Evolutionary conservation across 2,113 vertebrate genomes (phyloP).

Genomic region (Hypocryptadius cinnamomeus): DNA sequence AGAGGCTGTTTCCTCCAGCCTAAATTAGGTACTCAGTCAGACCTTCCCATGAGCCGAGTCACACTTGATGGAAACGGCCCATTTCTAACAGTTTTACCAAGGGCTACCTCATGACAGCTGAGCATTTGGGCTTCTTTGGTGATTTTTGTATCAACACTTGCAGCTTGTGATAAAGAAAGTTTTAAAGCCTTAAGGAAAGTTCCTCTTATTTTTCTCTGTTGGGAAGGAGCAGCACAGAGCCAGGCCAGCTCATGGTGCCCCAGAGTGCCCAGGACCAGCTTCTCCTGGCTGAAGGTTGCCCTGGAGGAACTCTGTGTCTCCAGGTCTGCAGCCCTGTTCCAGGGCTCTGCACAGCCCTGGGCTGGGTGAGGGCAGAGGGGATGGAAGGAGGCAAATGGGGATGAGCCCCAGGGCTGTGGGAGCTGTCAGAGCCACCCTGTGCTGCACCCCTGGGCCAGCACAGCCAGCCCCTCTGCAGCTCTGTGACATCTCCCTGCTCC

Average conservation of each 20-base stretch:
- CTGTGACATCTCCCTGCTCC: not conserved
- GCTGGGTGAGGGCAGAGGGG: rapidly evolving
- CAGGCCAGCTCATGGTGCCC: not conserved
- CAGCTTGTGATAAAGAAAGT: not conserved
- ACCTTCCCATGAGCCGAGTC: not conserved
- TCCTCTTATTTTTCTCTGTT: not conserved
- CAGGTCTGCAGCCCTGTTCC: not conserved
- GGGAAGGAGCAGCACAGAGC: not conserved
- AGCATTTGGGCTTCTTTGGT: not conserved
- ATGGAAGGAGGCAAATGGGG: too few relatives aligned
- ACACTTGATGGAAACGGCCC: not conserved
- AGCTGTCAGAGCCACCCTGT: not conserved
- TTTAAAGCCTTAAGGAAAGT: not conserved
- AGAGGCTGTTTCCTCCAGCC: not conserved
- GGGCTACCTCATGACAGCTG: not conserved
- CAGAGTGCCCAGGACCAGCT: not conserved
- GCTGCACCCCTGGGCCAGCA: not conserved
- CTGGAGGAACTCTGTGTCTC: not conserved
- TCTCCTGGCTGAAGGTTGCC: not conserved
- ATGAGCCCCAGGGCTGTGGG: rapidly evolving
- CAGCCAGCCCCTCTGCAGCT: not conserved
- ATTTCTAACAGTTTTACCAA: not conserved
- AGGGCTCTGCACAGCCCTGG: not conserved
- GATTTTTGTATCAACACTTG: not conserved
- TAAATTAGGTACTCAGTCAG: not conserved